phyloP scores from a whole-genome alignment of 64 coral and sea anemone genomes.

The Stichodactyla mertensii region DNA sequence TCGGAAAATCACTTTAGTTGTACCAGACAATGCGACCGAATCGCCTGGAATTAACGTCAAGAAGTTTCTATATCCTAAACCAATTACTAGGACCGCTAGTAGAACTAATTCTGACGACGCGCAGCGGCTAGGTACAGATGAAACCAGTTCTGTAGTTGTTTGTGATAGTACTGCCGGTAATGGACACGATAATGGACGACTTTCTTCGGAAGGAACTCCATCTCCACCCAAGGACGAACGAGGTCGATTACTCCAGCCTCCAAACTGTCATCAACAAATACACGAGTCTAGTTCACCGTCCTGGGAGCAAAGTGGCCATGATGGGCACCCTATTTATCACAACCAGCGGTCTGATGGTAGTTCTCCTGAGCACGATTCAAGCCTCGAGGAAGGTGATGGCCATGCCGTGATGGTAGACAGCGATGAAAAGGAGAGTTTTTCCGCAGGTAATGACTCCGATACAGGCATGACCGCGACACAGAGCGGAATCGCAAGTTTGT shows the following conservation, averaged over 20 bases:
- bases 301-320: background rate
- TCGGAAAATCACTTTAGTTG: slow-evolving; percentile 12
- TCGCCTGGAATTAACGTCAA: slow-evolving; percentile 30
- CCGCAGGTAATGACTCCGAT: slow-evolving; percentile 58
- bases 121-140: background rate
- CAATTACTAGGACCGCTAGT: background rate
- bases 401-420: slow-evolving; percentile 39
- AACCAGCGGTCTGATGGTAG: slow-evolving; percentile 28
- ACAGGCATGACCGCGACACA: slow-evolving; percentile 15
- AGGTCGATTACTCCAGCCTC: background rate
- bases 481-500: slow-evolving; percentile 7
- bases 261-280: slow-evolving; percentile 5
- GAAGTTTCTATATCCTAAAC: slow-evolving; percentile 33
- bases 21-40: slow-evolving; percentile 24
- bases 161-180: slow-evolving; percentile 23
- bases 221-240: slow-evolving; percentile 25
- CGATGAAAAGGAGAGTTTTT: slow-evolving; percentile 45
- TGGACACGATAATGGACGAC: slow-evolving; percentile 24
- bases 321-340: slow-evolving; percentile 29
- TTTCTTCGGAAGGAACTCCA: slow-evolving; percentile 30
- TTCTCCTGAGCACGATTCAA: slow-evolving; percentile 50
- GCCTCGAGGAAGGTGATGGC: slow-evolving; percentile 34
- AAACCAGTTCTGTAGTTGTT: background rate
- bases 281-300: slow-evolving; percentile 10
- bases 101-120: background rate